A percentile compares a stretch with the other conserved stretches of the same genome.
Evolutionary conservation across 2,797 vertebrate species (phyloP).

Genomic region (Tokudaia muenninki): DNA sequence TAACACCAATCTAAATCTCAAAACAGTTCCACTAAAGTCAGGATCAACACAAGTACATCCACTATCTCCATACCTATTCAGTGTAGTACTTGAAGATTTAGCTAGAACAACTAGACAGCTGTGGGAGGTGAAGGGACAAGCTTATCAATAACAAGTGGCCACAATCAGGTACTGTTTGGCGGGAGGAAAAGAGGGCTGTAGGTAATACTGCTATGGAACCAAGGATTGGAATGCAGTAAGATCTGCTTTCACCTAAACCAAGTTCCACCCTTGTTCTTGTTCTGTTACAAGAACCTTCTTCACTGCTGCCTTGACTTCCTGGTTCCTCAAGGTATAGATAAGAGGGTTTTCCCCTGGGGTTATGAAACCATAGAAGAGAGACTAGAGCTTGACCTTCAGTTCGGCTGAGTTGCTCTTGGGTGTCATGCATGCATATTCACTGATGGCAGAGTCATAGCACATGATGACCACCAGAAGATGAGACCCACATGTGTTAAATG

Average conservation of each 20-base stretch:
- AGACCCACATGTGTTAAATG: slow-evolving; percentile 63
- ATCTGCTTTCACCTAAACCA: neutral
- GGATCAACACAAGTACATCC: too few species aligned
- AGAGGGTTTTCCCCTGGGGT: slow-evolving; percentile 57
- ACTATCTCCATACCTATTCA: too few species aligned
- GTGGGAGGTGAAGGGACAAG: too few species aligned
- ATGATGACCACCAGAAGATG: slow-evolving; percentile 66
- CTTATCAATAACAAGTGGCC: neutral
- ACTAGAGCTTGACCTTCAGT: slow-evolving; percentile 64
- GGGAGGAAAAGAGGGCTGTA: neutral
- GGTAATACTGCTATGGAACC: neutral
- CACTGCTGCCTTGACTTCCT: slow-evolving; percentile 27
- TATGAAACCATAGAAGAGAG: slow-evolving; percentile 69
- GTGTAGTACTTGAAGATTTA: too few species aligned
- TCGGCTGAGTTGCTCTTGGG: slow-evolving; percentile 56
- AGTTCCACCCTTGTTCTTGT: neutral
- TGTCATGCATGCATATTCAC: slow-evolving; percentile 60
- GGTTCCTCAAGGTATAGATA: slow-evolving; percentile 66
- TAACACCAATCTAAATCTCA: too few species aligned
- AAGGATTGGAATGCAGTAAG: neutral
- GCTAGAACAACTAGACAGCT: too few species aligned
- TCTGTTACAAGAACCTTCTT: slow-evolving; percentile 52
- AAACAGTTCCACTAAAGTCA: too few species aligned
- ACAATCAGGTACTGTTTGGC: neutral
- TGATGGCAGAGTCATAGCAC: slow-evolving; percentile 70